These are phyloP conservation scores for Hippopotamyrus pictus DNA, from an alignment of 2,797 vertebrate genomes.

Conservation along the genomic window DNA sequence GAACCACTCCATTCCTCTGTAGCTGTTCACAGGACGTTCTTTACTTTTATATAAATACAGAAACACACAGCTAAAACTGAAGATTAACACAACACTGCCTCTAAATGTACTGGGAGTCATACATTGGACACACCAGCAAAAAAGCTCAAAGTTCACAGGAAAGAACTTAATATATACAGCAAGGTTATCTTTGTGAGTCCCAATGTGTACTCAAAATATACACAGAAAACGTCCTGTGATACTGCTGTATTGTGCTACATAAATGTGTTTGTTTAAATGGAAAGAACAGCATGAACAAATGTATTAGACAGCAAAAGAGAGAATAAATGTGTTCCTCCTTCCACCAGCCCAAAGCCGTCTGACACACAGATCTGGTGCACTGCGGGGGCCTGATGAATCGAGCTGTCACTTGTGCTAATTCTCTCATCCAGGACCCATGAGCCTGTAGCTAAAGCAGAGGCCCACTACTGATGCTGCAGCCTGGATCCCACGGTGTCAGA, in stretches of 20 bases:
- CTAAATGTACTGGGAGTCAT: not conserved
- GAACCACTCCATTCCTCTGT: not conserved
- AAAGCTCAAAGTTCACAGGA: not conserved
- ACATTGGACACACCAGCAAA: not conserved
- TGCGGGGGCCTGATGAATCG: not conserved
- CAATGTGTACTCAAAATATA: not conserved
- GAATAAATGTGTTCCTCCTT: not conserved
- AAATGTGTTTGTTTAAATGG: not conserved
- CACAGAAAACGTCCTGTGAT: not conserved
- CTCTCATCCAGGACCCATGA: not conserved
- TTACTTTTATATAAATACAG: not conserved
- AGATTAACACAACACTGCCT: not conserved
- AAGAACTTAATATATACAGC: not conserved
- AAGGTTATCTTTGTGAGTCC: not conserved
- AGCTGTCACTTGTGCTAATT: not conserved
- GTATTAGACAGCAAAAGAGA: not conserved
- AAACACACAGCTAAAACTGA: not conserved
- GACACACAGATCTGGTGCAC: not conserved
- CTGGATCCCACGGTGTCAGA: not conserved
- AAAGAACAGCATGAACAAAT: not conserved
- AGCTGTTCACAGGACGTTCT: not conserved
- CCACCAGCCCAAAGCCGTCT: not conserved
- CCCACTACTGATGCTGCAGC: not conserved
- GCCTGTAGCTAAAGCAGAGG: not conserved
- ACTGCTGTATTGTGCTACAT: not conserved